A percentile compares a stretch with the other conserved stretches of the same genome.
phyloP scores from a whole-genome alignment of 2,113 vertebrate species.

The Takifugu flavidus region DNA sequence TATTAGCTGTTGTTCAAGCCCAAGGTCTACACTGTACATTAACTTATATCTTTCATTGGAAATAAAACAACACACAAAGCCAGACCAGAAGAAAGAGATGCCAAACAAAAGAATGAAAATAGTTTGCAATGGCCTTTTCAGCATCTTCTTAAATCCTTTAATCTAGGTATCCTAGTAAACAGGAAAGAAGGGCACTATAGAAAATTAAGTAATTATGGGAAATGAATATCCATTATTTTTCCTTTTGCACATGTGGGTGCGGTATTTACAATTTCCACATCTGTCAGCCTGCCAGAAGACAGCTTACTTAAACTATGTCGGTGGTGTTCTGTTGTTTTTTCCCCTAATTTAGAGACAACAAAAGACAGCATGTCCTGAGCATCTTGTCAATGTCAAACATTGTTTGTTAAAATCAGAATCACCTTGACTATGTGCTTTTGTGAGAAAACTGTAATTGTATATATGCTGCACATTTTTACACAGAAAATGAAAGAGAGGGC shows the following conservation, averaged over 20 bases:
- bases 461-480: conserved; percentile 41
- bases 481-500: conserved; percentile 28
- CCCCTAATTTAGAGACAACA: conserved; percentile 26
- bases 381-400: conserved; percentile 56
- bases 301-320: conserved; percentile 33
- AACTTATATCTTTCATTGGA: no score
- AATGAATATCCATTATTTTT: conserved; percentile 16
- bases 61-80: no score
- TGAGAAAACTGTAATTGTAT: conserved; percentile 62
- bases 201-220: conserved; percentile 18
- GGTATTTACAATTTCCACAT: background rate
- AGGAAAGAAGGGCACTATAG: conserved; percentile 30
- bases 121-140: no score
- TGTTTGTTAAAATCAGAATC: conserved; percentile 57
- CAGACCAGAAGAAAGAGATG: no score
- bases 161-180: conserved; percentile 25
- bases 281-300: conserved; percentile 30
- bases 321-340: background rate
- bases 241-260: conserved; percentile 10
- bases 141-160: no score
- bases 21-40: background rate
- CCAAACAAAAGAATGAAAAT: no score
- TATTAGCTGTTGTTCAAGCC: background rate
- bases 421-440: conserved; percentile 51
- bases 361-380: conserved; percentile 37